Evolutionary conservation across 2,113 vertebrate species (phyloP), one percentile per base, ranked within the genome.

Genomic region (Psilopsiagon aurifrons): DNA sequence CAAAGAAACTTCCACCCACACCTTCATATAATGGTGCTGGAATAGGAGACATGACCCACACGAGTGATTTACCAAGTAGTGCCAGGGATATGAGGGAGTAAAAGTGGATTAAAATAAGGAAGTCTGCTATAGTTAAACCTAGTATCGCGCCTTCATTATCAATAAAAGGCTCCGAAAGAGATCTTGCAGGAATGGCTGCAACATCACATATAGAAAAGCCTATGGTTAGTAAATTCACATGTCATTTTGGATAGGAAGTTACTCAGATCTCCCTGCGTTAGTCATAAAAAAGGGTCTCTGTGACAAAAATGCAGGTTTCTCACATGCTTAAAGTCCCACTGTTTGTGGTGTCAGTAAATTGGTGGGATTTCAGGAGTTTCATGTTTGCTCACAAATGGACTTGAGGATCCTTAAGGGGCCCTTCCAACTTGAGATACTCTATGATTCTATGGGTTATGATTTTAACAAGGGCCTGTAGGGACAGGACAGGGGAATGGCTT

Each of bases 21-120:
- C 80, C 68, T 64, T 44, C 0, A 0, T 35, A 27, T 55, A 2
- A 31, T 3, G 6, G 16, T 17, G 62, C 75, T 64, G 24, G 4
- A 68, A 28, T 2, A 63, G 46, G 69, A 79, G 37, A 9, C 28
- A 17, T n/a, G 49, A 54, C 49, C 59, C 49, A 33, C 60, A 43
- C 1, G 64, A 76, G 39, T 2, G 33, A 75, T 54, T 86, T 62
- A 31, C 41, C 62, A 17, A 23, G 24, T 0, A 0, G 27, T 6
- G 13, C 10, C 28, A 11, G 47, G 57, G 22, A 10, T 1, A 19
- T 0, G 31, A 60, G 82, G 37, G 70, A 77, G n/a, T 31, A 37
- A 39, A 81, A 77, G 25, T 9, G 46, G 68, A 69, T 54, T 9
- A 25, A 63, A 88, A 78, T 33, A 31, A 49, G 31, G 17, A 52